Percentiles rank a stretch among this genome's conserved stretches.
phyloP scores from a whole-genome alignment of 2,113 vertebrate genomes.

The Circaetus gallicus region DNA sequence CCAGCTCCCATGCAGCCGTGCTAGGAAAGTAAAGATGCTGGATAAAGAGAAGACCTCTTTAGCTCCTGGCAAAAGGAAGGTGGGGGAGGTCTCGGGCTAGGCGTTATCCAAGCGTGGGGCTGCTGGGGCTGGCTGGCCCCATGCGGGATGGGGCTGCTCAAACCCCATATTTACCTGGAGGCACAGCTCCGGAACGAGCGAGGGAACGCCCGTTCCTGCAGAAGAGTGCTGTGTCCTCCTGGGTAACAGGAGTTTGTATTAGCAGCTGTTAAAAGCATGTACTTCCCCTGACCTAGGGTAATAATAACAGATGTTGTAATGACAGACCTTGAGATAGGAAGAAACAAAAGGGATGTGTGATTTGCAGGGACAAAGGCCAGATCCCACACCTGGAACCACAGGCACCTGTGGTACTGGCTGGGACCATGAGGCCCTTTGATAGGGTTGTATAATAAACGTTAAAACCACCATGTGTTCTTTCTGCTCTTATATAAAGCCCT shows the following conservation, averaged over 20 bases:
- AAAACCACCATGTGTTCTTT: no score
- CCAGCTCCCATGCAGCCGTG: rapidly evolving
- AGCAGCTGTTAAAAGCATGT: rapidly evolving
- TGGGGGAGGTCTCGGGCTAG: rapidly evolving
- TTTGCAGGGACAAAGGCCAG: no score
- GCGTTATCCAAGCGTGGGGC: rapidly evolving
- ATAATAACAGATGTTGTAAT: no score
- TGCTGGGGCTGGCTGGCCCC: no score
- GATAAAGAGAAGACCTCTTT: no score
- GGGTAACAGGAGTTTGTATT: no score
- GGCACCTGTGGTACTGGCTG: rapidly evolving
- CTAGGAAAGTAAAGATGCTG: rapidly evolving
- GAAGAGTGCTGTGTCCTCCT: background rate
- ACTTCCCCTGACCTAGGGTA: no score
- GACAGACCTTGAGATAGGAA: background rate
- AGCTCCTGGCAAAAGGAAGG: no score
- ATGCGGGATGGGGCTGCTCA: background rate
- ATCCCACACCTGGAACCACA: no score
- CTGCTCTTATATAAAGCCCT: background rate
- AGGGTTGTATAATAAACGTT: no score
- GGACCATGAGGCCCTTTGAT: background rate
- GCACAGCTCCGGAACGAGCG: background rate
- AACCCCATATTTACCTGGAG: background rate
- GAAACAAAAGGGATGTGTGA: background rate
- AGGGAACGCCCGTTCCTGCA: background rate